Base-by-base conservation (phyloP, 2,888 invertebrate species). In the Tetragonula carbonaria region DNA sequence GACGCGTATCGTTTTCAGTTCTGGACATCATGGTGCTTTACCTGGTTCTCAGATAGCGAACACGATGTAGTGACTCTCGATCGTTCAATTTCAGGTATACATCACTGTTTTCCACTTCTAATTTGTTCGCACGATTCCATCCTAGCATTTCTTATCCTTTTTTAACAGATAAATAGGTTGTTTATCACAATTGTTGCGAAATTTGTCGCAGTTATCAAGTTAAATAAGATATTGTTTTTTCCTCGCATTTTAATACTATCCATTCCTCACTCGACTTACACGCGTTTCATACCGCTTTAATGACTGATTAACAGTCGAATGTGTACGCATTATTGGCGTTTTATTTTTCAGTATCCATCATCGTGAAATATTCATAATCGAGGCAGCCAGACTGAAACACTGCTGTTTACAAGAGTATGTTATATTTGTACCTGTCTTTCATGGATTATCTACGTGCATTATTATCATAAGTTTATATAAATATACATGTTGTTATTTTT, bases 21-120 rank as follows among this genome's bases (percentile, higher is more conserved):
- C 86, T 93, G 90, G 93, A 93, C 91, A 89, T 93, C 90, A 84
- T 87, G 92, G 93, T 92, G 90, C 92, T 93, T 93, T 93, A 93
- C 91, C 92, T 93, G 91, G 93, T 92, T 90, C 90, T 93, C 89
- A 93, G 92, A 92, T 93, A 93, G 90, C 91, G 85, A 91, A 91
- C 78, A 74, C 77, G 86, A 76, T 86, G 76, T 90, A 84, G n/a
- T 66, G 67, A 87, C 80, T 74, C 55, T 79, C 85, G 80, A 80
- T 86, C 83, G 74, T 85, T 87, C 75, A 67, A 84, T 70, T 62
- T 50, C 89, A 90, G 90, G 88, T 90, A 90, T 62, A 82, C 81
- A 23, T 68, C 62, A 78, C 28, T 45, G 51, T 76, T 62, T 81
- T 81, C 62, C 80, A 66, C 38, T 70, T 65, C 53, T 74, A 68